Evolutionary conservation across 2,888 invertebrate genomes (phyloP), one percentile per base, ranked within the genome.

Genomic region (Vannuccia rotundouncinata): DNA sequence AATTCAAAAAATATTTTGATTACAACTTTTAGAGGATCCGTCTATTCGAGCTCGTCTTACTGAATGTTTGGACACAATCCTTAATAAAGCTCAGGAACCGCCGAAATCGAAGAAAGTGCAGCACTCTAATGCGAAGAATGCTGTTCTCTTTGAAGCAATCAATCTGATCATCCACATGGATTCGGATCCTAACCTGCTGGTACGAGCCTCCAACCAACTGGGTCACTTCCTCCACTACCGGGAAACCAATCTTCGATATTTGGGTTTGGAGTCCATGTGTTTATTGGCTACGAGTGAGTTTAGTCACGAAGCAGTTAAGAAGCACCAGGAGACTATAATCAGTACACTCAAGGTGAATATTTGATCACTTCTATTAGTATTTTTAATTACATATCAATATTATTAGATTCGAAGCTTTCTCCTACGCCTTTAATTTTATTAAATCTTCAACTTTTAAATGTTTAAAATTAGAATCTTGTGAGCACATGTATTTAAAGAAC

Each of bases 81-180:
- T 98, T 85, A 97, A 97, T 88, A 98, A 97, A 90, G 98, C 98
- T 27, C 97, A 98, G 25, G 83, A 83, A 25, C 78, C 82, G 25
- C 81, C 81, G 27, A 97, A 97, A 89, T 99, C 98, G 77, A 99
- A 99, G 90, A 99, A 99, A 90, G 98, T 99, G 30, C 99, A 99
- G 90, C 99, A 99, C 89, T 97, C 98, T 77, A 99, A 99, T 90
- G 98, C 99, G 81, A 99, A 99, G 89, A 99, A 99, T 90, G 97
- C 99, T 78, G 98, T 99, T 29, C 90, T 99, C 27, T 99, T 99
- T 90, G 99, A 99, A 90, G 98, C 99, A 74, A 99, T 99, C 87
- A 97, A 97, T 90, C 91, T 99, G 84, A 99, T 99, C 84, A 99
- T 99, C 86, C 99, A 99, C 88, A 96, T 97, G 90, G 99, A 99